Evolutionary conservation across 2,113 vertebrate species (phyloP), one percentile per base, ranked within the genome.

Genomic region (Noctilio leporinus): DNA sequence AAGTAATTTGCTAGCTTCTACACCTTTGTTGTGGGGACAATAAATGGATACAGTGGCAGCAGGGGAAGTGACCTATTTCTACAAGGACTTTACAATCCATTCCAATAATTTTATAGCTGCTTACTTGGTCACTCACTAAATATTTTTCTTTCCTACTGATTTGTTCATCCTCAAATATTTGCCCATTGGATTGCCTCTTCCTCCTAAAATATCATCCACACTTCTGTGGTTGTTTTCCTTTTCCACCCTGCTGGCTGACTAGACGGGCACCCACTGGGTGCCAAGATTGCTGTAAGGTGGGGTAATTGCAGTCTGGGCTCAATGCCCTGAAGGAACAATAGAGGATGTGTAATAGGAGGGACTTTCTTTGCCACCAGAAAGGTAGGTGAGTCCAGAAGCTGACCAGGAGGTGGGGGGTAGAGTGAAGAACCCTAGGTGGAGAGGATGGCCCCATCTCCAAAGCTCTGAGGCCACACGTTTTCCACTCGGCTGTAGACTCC

Each of bases 201-300:
- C 73, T 64, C 28, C 6, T 11, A 49, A 47, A 77, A n/a, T 3
- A 16, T 10, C 43, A 15, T 45, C 28, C 1, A 1, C 0, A 1
- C 11, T 70, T 94, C 81, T 72, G n/a, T 4, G n/a, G 17, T 65
- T 78, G 14, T 14, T 40, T 45, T 17, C 38, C 35, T 78, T 33
- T 20, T 45, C 76, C 5, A 12, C 22, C 10, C 40, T 10, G 14
- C 38, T 35, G n/a, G 75, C 65, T 38, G 38, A 17, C 10, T 43
- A 81, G 10, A 84, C 28, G 8, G 45, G 26, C 67, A 6, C 33
- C 47, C 4, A 2, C 16, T 11, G 33, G 24, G 7, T 55, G 17
- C 40, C 83, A 59, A 76, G 28, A 38, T 20, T 17, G 82, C 53
- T 0, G 0, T 47, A 2, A 2, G n/a, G 67, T 4, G 6, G 5